Conservation (phyloP, 2,888 invertebrate genomes). For the Coelopa pilipes region DNA sequence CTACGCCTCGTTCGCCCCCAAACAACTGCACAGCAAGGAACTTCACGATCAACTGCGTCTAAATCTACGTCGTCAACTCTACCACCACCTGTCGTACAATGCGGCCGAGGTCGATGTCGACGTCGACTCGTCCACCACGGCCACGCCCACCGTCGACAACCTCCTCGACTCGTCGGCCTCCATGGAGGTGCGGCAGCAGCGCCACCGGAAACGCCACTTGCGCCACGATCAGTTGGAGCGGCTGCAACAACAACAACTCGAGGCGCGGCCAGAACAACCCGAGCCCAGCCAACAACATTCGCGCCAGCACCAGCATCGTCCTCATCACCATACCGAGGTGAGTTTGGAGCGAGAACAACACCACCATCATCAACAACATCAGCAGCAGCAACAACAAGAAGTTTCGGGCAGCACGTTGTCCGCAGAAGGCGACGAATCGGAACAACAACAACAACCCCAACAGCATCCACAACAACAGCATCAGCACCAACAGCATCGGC, state of each 20-base stretch:
- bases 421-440: neutral
- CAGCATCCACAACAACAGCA: conserved; percentile 30
- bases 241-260: conserved; percentile 36
- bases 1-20: conserved; percentile 50
- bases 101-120: conserved; percentile 44
- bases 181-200: conserved; percentile 42
- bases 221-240: conserved; percentile 10
- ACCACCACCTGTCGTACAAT: conserved; percentile 48
- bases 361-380: too few species aligned
- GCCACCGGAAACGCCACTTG: conserved; percentile 51
- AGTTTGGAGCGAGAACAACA: conserved; percentile 40
- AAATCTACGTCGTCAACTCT: conserved; percentile 51
- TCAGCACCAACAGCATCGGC: conserved; percentile 34
- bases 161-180: conserved; percentile 51
- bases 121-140: conserved; percentile 52
- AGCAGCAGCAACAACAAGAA: conserved; percentile 12
- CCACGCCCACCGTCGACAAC: conserved; percentile 58
- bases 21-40: conserved; percentile 47
- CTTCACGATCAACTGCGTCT: conserved; percentile 49
- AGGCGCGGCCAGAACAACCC: conserved; percentile 6
- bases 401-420: neutral
- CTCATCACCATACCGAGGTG: conserved; percentile 30
- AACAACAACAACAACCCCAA: conserved; percentile 18
- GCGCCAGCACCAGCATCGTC: neutral
- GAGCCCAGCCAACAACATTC: conserved; percentile 31